phyloP scores from a whole-genome alignment of 2,113 vertebrate species.

The Tragelaphus scriptus region DNA sequence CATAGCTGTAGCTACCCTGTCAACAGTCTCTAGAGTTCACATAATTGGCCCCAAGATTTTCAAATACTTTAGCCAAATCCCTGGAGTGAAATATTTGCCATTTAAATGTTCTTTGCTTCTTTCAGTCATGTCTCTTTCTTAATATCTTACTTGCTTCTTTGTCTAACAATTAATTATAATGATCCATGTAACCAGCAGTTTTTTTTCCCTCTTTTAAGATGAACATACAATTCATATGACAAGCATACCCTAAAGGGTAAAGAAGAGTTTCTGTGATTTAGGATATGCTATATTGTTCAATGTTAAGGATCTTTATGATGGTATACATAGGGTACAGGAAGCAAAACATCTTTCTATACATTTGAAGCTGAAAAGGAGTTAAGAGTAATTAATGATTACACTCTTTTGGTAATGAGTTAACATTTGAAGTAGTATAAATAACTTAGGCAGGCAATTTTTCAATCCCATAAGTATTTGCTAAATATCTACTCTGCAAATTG shows the following conservation, averaged over 20 bases:
- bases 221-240: not conserved
- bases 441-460: not conserved
- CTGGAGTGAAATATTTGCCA: slow-evolving; percentile 24
- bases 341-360: not conserved
- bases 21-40: slow-evolving; percentile 39
- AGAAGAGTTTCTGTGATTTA: not conserved
- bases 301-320: not conserved
- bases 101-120: not conserved
- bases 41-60: slow-evolving; percentile 51
- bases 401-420: not conserved
- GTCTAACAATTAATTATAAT: not conserved
- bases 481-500: not conserved
- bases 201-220: not conserved
- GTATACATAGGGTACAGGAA: not conserved
- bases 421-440: not conserved
- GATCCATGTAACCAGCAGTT: not conserved
- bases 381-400: not conserved
- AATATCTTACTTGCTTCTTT: slow-evolving; percentile 24
- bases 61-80: slow-evolving; percentile 34
- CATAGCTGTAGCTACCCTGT: not conserved
- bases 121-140: not conserved
- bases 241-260: not conserved
- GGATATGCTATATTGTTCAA: not conserved
- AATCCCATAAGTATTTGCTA: not conserved
- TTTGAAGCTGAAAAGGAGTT: not conserved